Base-by-base conservation (phyloP, 1,140 invertebrate genomes). In the Ephestia elutella region DNA sequence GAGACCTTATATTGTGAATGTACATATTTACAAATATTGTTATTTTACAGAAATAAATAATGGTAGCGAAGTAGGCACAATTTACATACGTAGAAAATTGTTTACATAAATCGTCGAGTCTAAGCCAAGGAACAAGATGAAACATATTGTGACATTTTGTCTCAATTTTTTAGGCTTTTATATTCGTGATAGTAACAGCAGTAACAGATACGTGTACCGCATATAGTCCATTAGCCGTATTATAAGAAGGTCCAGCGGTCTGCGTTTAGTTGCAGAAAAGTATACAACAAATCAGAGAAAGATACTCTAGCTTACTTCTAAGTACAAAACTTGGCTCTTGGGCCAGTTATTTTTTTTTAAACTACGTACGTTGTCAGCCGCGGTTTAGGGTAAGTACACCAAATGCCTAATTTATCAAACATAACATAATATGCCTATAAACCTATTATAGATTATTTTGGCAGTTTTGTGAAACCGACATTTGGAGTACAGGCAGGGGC, bases 1-100 rank as follows among this genome's bases (percentile, higher is more conserved):
- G 50, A 56, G 28, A 51, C 32, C 60, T 62, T 54, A 57, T 49
- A 58, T 54, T 63, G 55, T 60, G 54, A 64, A 68, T 70, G 65
- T 77, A 72, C 75, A 80, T 80, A 80, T 80, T 74, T 80, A 80
- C 73, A 78, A 63, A 59, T 50, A 59, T 65, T 58, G 21, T 60
- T 63, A 65, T 54, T 20, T 5, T 54, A 55, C 38, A 55, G 19
- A 49, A 55, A 20, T 55, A 55, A 49, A 17, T 54, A 44, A 25
- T 30, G n/a, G n/a, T n/a, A 54, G 15, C 8, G 18, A 54, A 20
- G 25, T 32, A 59, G 50, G 57, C 57, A 59, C 50, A 59, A 59
- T 54, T 59, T 59, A 59, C 50, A 59, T 54, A 59, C 48, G 50
- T 58, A 51, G 51, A 60, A 25, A 59, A 53, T 8, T 32, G 30